Evolutionary conservation across 1,140 invertebrate genomes (phyloP), one percentile per base, ranked within the genome.

Genomic region (Schlechtendalia chinensis): DNA sequence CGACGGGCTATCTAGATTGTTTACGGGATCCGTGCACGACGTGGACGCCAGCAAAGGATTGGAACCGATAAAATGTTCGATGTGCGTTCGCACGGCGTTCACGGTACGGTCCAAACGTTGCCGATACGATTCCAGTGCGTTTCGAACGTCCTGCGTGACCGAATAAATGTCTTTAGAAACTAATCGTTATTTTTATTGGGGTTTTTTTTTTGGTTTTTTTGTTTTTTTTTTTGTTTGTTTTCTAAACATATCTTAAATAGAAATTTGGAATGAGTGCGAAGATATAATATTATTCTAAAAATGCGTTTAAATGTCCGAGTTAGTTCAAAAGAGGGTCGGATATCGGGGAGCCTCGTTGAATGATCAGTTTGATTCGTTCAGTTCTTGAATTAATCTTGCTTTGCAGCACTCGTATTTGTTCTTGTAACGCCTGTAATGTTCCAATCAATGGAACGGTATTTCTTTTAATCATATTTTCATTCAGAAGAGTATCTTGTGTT

Each of bases 351-450:
- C 93, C 94, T 84, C 93, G 91, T 87, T 95, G 92, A 85, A 93
- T 88, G 84, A 96, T 88, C 81, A 94, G 87, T 87, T 95, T 96
- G 83, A 94, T 93, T 84, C 94, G 91, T 87, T 96, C 94, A 85
- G 91, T 91, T 83, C 93, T 91, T 86, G 93, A 91, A 84, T 91
- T 90, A 84, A 96, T 93, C 89, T 95, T 95, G 89, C 90, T 93
- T 87, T 96, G 93, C 84, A 96, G 89, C 83, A 90, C 90, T 86
- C 93, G 93, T 83, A 95, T 91, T 87, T 89, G 90, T 86, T 96
- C 94, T 85, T 91, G 91, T 89, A 89, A 94, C 84, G 90, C 91
- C 94, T 96, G 88, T 82, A 86, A 81, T 72, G 71, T 81, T 74
- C 77, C 82, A 81, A 61, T 75, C 53, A 47, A 75, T 82, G 54